Evolutionary conservation across 2,113 vertebrate species (phyloP).

Genomic region (Meles meles): DNA sequence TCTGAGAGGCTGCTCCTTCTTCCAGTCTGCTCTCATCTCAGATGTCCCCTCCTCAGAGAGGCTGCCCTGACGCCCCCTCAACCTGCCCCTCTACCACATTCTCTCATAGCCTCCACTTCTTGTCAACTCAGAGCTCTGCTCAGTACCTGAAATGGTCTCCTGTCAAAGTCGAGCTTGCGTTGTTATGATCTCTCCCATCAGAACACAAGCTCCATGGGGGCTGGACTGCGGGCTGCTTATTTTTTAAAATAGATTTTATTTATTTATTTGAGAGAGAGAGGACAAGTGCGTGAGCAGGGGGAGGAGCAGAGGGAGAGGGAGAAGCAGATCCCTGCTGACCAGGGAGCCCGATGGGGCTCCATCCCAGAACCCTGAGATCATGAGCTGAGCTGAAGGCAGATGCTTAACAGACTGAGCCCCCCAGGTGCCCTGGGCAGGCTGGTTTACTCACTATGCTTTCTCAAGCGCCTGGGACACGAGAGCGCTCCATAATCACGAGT

Average conservation of each 20-base stretch:
- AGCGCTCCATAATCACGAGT: rapidly evolving
- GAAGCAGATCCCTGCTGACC: too few species aligned
- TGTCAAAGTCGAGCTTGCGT: neutral
- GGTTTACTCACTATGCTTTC: too few species aligned
- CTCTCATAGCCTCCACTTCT: neutral
- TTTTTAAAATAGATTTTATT: neutral
- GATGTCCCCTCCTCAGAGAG: neutral
- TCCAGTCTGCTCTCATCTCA: neutral
- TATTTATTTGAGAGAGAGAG: neutral
- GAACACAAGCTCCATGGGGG: neutral
- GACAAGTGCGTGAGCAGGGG: too few species aligned
- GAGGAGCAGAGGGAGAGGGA: too few species aligned
- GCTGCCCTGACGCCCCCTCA: rapidly evolving
- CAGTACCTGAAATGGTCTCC: neutral
- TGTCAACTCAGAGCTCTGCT: neutral
- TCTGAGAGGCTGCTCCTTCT: rapidly evolving
- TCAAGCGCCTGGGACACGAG: neutral
- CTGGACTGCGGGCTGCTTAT: too few species aligned
- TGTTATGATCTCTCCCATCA: neutral
- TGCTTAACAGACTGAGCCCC: too few species aligned
- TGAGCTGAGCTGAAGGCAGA: neutral
- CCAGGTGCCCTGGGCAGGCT: too few species aligned
- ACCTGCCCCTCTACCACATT: neutral
- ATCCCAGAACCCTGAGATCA: too few species aligned
- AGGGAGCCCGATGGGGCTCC: too few species aligned